Evolutionary conservation across 2,797 vertebrate species (phyloP).

Genomic region (Muraenolepis orangiensis): DNA sequence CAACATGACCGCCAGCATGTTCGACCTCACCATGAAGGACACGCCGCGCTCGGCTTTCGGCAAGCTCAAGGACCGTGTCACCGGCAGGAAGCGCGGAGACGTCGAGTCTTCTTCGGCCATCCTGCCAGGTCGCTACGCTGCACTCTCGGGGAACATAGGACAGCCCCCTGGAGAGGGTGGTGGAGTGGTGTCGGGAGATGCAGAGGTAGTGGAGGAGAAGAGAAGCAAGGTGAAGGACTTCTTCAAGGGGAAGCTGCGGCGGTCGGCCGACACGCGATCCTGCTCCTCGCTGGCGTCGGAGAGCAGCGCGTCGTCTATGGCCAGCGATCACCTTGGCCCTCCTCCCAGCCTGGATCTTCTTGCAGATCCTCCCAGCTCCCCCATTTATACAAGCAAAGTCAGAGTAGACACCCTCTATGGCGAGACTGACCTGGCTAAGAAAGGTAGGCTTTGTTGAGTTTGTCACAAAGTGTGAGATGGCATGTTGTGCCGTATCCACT

Average conservation of each 20-base stretch:
- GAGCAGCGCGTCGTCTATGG: constrained; percentile 83
- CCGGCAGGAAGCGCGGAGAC: constrained; percentile 85
- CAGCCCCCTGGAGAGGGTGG: constrained; percentile 60
- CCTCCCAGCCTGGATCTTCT: constrained; percentile 70
- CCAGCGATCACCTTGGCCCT: constrained; percentile 77
- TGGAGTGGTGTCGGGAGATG: constrained; percentile 59
- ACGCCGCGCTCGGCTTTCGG: constrained; percentile 90
- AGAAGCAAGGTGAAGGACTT: constrained; percentile 88
- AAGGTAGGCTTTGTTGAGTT: constrained; percentile 56
- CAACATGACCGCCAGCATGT: constrained; percentile 97
- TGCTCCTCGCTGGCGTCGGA: constrained; percentile 90
- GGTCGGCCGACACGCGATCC: constrained; percentile 86
- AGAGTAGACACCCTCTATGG: constrained; percentile 75
- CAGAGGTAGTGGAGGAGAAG: constrained; percentile 70
- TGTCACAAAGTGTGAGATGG: not conserved
- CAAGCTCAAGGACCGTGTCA: constrained; percentile 93
- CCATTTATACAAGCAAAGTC: constrained; percentile 83
- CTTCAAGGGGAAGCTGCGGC: constrained; percentile 84
- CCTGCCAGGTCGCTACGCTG: constrained; percentile 83
- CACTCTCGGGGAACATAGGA: constrained; percentile 71
- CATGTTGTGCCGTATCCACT: not conserved
- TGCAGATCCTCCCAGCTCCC: constrained; percentile 74
- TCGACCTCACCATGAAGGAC: constrained; percentile 92
- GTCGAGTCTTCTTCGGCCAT: constrained; percentile 93
- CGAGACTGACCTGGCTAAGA: constrained; percentile 71